A percentile compares a stretch with the other conserved stretches of the same genome.
phyloP scores from a whole-genome alignment of 1,140 invertebrate species.

The Lycorma delicatula region DNA sequence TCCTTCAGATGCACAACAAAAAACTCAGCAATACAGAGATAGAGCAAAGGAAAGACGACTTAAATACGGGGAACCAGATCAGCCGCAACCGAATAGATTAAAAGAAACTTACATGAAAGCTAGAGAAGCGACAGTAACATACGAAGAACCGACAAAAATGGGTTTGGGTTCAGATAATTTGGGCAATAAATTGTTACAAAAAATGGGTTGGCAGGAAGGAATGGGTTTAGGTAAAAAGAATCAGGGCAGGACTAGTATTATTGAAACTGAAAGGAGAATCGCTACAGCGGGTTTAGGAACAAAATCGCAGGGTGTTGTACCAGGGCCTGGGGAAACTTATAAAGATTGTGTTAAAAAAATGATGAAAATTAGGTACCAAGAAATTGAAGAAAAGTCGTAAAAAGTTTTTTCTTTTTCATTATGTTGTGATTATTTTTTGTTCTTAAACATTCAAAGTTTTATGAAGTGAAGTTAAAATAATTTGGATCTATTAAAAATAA shows the following conservation, averaged over 20 bases:
- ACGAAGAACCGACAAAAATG: conserved; percentile 55
- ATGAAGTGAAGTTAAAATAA: too few relatives aligned
- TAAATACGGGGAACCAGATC: conserved; percentile 84
- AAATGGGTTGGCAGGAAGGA: conserved; percentile 98
- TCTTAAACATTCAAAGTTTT: too few relatives aligned
- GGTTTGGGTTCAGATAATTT: conserved; percentile 82
- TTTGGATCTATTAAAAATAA: too few relatives aligned
- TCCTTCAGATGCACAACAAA: conserved; percentile 44
- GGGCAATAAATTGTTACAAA: conserved; percentile 88
- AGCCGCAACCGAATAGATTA: conserved; percentile 60
- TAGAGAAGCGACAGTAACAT: conserved; percentile 43
- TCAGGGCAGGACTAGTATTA: conserved; percentile 88
- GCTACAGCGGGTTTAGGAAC: conserved; percentile 65
- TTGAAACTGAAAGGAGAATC: conserved; percentile 62
- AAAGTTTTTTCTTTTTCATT: too few relatives aligned
- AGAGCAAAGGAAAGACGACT: conserved; percentile 89
- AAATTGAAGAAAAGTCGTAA: conserved; percentile 45
- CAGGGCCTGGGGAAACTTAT: conserved; percentile 74
- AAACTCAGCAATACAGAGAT: conserved; percentile 71
- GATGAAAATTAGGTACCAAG: conserved; percentile 75
- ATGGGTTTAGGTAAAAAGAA: conserved; percentile 87
- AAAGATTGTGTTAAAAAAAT: conserved; percentile 88
- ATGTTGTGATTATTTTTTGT: too few relatives aligned
- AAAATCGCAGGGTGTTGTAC: conserved; percentile 60
- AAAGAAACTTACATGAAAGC: conserved; percentile 58